A percentile compares a stretch with the other conserved stretches of the same genome.
Evolutionary conservation across 2,888 invertebrate genomes (phyloP).

Genomic region (Ophion ellenae): DNA sequence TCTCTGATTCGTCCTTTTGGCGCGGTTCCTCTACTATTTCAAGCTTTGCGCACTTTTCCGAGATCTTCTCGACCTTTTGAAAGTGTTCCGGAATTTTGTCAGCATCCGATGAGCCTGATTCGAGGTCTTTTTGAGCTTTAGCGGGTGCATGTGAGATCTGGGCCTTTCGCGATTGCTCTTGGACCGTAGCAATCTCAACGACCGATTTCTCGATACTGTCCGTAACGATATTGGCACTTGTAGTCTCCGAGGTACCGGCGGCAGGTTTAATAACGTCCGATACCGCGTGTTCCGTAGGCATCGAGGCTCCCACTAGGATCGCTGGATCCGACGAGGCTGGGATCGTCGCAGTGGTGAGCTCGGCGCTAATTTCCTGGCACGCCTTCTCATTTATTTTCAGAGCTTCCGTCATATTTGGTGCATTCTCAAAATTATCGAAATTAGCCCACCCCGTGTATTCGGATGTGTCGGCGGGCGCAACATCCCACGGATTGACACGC

Average conservation of each 20-base stretch:
- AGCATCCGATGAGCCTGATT: not conserved
- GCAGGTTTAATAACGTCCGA: not conserved
- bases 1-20: not conserved
- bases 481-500: conserved; percentile 78
- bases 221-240: not conserved
- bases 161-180: conserved; percentile 44
- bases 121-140: not conserved
- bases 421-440: conserved; percentile 79
- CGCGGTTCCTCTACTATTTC: conserved; percentile 12
- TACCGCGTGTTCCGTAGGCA: conserved; percentile 28
- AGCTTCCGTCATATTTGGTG: conserved; percentile 71
- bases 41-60: not conserved
- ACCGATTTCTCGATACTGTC: conserved; percentile 34
- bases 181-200: conserved; percentile 33
- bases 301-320: conserved; percentile 3
- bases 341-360: not conserved
- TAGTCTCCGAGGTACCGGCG: conserved; percentile 16
- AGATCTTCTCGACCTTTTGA: not conserved
- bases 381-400: conserved; percentile 64
- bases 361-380: conserved; percentile 9
- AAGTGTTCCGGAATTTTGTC: conserved; percentile 8
- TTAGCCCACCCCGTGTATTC: conserved; percentile 81
- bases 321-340: not conserved
- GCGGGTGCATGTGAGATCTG: conserved; percentile 34
- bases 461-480: conserved; percentile 72